Evolutionary conservation across 2,113 vertebrate genomes (phyloP).

Genomic region (Psophia crepitans): DNA sequence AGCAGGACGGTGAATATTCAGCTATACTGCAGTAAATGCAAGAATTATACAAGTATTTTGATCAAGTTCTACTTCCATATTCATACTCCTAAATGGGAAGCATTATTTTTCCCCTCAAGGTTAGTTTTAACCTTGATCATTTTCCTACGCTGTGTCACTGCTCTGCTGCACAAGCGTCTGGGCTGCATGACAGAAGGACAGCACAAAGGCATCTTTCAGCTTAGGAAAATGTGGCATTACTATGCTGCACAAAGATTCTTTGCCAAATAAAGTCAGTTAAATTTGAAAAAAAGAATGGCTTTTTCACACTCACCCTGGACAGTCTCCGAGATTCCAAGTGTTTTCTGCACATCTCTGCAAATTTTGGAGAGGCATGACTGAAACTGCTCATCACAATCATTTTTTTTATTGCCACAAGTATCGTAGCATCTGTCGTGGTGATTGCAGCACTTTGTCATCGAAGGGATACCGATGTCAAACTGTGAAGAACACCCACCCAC

Average conservation of each 20-base stretch:
- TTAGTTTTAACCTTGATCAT: neutral
- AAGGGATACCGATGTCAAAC: conserved; percentile 96
- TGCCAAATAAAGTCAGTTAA: neutral
- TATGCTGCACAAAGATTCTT: neutral
- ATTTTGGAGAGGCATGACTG: conserved; percentile 91
- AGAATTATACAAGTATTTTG: neutral
- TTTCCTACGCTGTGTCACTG: neutral
- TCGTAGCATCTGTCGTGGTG: conserved; percentile 94
- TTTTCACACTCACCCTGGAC: conserved; percentile 83
- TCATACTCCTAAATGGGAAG: neutral
- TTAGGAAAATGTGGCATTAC: neutral
- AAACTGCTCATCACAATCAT: conserved; percentile 90
- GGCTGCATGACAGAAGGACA: neutral
- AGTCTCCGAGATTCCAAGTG: conserved; percentile 84
- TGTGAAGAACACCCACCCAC: conserved; percentile 35
- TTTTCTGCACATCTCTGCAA: conserved; percentile 89
- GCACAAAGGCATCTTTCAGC: neutral
- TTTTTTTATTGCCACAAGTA: conserved; percentile 87
- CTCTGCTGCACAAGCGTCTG: neutral
- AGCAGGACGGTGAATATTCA: neutral
- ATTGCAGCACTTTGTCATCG: conserved; percentile 96
- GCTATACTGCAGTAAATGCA: neutral
- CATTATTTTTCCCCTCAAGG: neutral
- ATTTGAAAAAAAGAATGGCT: neutral
- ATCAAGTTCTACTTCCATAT: neutral